Conservation (phyloP, 2,888 invertebrate species). For the Gasteruption jaculator region DNA sequence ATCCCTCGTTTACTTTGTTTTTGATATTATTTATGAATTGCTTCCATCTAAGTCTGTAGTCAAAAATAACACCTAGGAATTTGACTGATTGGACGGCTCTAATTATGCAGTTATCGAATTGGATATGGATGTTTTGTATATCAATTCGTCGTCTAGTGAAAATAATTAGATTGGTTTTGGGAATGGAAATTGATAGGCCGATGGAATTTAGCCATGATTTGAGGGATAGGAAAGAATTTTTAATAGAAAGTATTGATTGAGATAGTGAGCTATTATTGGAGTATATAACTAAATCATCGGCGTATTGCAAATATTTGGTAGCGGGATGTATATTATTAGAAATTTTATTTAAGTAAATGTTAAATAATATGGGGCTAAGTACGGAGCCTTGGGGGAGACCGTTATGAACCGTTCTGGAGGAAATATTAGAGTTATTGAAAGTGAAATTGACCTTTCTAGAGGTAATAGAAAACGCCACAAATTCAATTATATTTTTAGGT, state of each 20-base stretch:
- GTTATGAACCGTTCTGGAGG: neutral
- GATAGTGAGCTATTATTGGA: no score
- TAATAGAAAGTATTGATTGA: no score
- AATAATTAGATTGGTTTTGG: neutral
- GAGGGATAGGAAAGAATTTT: no score
- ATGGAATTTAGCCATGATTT: neutral
- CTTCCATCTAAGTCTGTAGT: neutral
- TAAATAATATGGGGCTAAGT: constrained; percentile 8
- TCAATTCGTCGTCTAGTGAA: neutral
- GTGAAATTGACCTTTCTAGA: neutral
- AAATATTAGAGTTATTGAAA: neutral
- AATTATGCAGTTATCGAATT: no score
- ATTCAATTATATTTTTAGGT: neutral
- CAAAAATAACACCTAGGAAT: constrained; percentile 6
- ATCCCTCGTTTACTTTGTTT: neutral
- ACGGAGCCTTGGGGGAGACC: constrained; percentile 10
- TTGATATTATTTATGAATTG: neutral
- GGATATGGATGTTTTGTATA: no score
- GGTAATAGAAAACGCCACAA: neutral
- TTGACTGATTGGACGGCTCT: neutral
- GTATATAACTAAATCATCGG: constrained; percentile 1
- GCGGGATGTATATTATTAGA: no score
- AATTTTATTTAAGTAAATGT: no score
- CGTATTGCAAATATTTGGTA: no score
- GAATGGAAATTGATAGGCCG: neutral